Evolutionary conservation across 1,140 invertebrate species (phyloP).

Genomic region (Zaprionus ornatus): DNA sequence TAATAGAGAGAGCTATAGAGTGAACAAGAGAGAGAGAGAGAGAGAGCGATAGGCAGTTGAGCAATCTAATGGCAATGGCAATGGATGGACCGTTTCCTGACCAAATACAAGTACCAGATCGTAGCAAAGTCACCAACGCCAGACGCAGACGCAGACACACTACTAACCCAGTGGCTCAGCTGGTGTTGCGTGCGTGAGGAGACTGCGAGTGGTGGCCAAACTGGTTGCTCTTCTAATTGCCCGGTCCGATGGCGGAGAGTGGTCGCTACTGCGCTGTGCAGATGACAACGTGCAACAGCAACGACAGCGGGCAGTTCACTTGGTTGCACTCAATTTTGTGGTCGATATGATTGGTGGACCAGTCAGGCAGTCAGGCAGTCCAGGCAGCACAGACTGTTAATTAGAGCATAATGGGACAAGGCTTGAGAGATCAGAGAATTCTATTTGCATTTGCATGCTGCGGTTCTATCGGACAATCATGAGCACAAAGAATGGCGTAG

Average conservation of each 20-base stretch:
- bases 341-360: constrained; percentile 46
- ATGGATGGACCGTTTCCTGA: constrained; percentile 26
- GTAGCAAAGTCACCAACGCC: constrained; percentile 23
- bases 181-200: constrained; percentile 55
- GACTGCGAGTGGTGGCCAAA: constrained; percentile 41
- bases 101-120: constrained; percentile 18
- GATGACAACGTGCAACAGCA: not conserved
- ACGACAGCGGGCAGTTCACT: constrained; percentile 37
- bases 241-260: constrained; percentile 20
- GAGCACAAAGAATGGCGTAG: not conserved
- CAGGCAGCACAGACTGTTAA: constrained; percentile 51
- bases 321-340: constrained; percentile 60
- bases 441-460: constrained; percentile 53
- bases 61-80: constrained; percentile 58
- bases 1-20: not conserved
- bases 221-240: constrained; percentile 77
- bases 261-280: constrained; percentile 5
- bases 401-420: constrained; percentile 63
- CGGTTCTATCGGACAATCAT: constrained; percentile 44
- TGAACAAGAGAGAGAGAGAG: not conserved
- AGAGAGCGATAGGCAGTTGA: not conserved
- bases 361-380: too few species aligned
- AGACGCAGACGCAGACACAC: constrained; percentile 45
- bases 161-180: constrained; percentile 68
- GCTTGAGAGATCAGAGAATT: constrained; percentile 14